Base-by-base conservation (phyloP, 64 coral and sea anemone species). In the Pocillopora damicornis region DNA sequence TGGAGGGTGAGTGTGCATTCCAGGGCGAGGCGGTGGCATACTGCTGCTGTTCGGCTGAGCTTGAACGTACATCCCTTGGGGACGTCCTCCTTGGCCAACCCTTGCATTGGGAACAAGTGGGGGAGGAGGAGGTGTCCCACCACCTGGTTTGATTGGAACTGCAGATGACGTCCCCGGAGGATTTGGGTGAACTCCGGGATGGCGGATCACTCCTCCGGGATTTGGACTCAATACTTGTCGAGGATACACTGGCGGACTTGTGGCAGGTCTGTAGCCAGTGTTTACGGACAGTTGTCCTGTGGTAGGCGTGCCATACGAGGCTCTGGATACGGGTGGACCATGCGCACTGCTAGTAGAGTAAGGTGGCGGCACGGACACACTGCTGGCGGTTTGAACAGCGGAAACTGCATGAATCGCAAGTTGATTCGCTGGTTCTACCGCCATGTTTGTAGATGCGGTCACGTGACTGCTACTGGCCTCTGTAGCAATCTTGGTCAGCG, bases 101-200 rank as follows among this genome's bases (percentile, higher is more conserved):
- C 81, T 63, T 72, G 81, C 36, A 25, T 85, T 85, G 12, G 81
- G 65, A 66, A 85, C 81, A 25, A 85, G 65, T n/a, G 81, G 81
- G 5, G 81, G 87, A 17, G 94, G 94, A 7, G 88, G 91, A 72
- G 94, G 77, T 17, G 91, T 88, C 1, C 87, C 89, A 22, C 80
- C 76, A 10, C 73, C 77, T 1, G 79, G 87, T 17, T 87, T 93
- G 42, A 93, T 82, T 85, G 82, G 89, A 14, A 93, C 86, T 25
- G 76, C 61, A 4, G 87, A 82, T 23, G 87, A 64, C 0, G 37
- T 74, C 62, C 61, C 37, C 20, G 81, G 35, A n/a, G 81, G 61
- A 57, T 72, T 85, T 36, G 81, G 64, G 68, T 85, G 91, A 58
- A 59, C 88, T 56, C 73, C 76, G 7, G 93, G 73, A 66, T 90